These are phyloP conservation scores for Zoanthus sansibaricus DNA, from an alignment of 92 coral and sea anemone species.

Conservation along the genomic window DNA sequence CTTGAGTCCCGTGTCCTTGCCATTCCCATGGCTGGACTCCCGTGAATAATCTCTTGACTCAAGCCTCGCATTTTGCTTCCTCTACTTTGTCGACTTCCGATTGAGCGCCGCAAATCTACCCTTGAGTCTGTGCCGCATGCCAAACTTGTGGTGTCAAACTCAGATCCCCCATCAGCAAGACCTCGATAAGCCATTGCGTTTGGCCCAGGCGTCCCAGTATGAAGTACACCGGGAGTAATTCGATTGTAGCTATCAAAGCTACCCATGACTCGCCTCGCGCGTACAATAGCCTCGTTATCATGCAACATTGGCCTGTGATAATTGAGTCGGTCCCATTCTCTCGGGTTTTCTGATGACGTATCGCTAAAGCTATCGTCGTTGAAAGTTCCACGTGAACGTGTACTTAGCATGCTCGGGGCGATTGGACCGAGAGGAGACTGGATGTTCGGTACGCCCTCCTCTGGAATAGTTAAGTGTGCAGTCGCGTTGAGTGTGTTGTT, in stretches of 20 bases:
- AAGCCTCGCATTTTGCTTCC: conserved; percentile 73
- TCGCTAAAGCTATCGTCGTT: conserved; percentile 84
- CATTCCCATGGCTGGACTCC: conserved; percentile 73
- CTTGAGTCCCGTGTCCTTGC: conserved; percentile 79
- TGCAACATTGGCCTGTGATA: conserved; percentile 85
- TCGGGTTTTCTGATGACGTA: conserved; percentile 80
- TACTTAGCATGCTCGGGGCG: conserved; percentile 57
- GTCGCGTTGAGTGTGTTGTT: conserved; percentile 69
- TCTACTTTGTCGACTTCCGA: conserved; percentile 75
- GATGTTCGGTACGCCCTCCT: conserved; percentile 81
- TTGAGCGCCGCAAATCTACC: conserved; percentile 65
- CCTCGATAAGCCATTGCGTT: conserved; percentile 80
- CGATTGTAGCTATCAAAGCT: conserved; percentile 58
- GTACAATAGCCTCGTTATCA: conserved; percentile 64
- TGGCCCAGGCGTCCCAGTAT: conserved; percentile 78
- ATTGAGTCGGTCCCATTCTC: conserved; percentile 76
- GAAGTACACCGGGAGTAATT: conserved; percentile 59
- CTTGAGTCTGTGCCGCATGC: conserved; percentile 69
- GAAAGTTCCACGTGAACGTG: conserved; percentile 61
- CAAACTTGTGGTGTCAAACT: conserved; percentile 81
- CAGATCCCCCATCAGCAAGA: conserved; percentile 92
- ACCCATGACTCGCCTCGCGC: conserved; percentile 69
- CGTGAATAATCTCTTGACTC: conserved; percentile 76
- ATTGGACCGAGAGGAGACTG: conserved; percentile 80
- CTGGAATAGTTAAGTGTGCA: conserved; percentile 81